Base-by-base conservation (phyloP, 2,888 invertebrate species). In the Opisthograptis luteolata region DNA sequence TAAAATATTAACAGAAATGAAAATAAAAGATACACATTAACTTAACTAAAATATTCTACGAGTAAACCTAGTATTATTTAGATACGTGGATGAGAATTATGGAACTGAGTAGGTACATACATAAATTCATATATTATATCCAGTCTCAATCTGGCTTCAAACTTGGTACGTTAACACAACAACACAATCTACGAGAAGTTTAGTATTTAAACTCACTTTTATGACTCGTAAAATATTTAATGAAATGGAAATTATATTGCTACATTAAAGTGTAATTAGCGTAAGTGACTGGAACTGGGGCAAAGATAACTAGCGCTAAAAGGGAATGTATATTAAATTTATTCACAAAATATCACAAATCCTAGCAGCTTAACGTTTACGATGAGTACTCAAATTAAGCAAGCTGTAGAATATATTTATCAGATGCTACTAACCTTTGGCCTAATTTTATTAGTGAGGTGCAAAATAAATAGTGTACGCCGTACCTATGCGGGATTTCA, bases 151-250 rank as follows among this genome's bases (percentile, higher is more conserved):
- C n/a, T n/a, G n/a, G n/a, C n/a, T n/a, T n/a, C n/a, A n/a, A n/a
- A n/a, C n/a, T n/a, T n/a, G n/a, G n/a, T n/a, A n/a, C n/a, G n/a
- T n/a, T n/a, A n/a, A n/a, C n/a, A n/a, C n/a, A 34, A 36, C 35
- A 35, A 31, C 28, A 28, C 9, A 47, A 41, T 31, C 17, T 42
- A 25, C 34, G 27, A 20, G 4, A 24, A 24, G 20, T 27, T 17
- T 14, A 39, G 27, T 27, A 30, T 36, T 41, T 41, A 30, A 48
- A 48, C 42, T 48, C 48, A 12, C 31, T 67, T 81, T 77, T 73
- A 80, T 76, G 75, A 72, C 55, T 68, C 73, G 64, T 77, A 60
- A 68, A 76, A 72, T 64, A 73, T 65, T 70, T 65, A 77, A 73
- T 67, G 66, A 73, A 79, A 76, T 73, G 67, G 66, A 72, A 76